A percentile compares a stretch with the other conserved stretches of the same genome.
Conservation (phyloP, 2,797 vertebrate genomes). For the Natrix natrix region DNA sequence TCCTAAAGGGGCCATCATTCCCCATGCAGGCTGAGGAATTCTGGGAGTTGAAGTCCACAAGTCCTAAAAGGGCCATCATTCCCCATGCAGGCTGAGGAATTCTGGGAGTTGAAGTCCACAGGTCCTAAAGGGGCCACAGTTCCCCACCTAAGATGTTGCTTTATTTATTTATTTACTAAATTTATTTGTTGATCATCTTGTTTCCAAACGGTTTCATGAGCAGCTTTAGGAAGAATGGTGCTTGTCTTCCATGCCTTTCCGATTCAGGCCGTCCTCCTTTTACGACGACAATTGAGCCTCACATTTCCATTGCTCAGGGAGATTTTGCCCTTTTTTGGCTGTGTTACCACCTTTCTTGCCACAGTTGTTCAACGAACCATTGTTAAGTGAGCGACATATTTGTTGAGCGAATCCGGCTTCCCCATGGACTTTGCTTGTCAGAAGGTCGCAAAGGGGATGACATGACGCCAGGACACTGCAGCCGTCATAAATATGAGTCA, state of each 20-base stretch:
- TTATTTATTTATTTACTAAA: not conserved
- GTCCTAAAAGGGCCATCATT: too few species aligned
- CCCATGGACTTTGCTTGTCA: too few species aligned
- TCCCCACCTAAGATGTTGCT: not conserved
- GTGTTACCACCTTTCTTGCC: not conserved
- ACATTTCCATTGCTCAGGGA: not conserved
- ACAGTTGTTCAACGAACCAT: not conserved
- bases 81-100: too few species aligned
- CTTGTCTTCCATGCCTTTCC: not conserved
- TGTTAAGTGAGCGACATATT: not conserved
- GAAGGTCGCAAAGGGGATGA: not conserved
- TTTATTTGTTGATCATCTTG: not conserved
- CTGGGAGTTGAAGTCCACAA: too few species aligned
- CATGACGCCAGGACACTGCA: not conserved
- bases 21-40: too few species aligned
- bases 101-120: too few species aligned
- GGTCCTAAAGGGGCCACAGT: not conserved
- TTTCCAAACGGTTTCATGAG: not conserved
- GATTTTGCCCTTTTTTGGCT: not conserved
- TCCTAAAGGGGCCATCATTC: too few species aligned
- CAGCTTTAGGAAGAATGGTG: not conserved
- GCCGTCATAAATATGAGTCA: not conserved
- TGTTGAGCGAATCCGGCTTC: not conserved
- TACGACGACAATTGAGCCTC: not conserved
- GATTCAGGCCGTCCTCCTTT: not conserved